Base-by-base conservation (phyloP, 2,113 vertebrate genomes). In the Silurus asotus region DNA sequence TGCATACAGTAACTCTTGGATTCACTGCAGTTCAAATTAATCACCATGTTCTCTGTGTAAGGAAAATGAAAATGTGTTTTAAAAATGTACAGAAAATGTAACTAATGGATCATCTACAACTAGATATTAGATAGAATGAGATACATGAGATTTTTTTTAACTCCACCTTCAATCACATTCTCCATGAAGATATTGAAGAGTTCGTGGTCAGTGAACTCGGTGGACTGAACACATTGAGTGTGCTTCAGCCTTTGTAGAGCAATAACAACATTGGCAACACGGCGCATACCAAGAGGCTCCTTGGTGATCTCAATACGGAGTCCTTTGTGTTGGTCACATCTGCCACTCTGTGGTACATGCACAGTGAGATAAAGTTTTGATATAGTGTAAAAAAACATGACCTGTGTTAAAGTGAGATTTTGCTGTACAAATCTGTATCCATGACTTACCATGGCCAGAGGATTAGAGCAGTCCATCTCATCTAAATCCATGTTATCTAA, bases 121-220 rank as follows among this genome's bases (percentile, higher is more conserved):
- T 37, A 37, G 37, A 37, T 37, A 37, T 37, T 37, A 37, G 15
- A 67, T 64, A 14, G 6, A 45, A 62, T 51, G 23, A 37, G 37
- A 37, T 37, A 37, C 37, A 37, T 37, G 37, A 37, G 37, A 37
- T 37, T 37, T 37, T 20, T 37, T 48, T 20, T 5, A 51, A 5
- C 10, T 4, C 4, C n/a, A 94, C 93, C 93, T 55, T 93, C 83
- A 20, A 94, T 67, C 28, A 92, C 67, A 11, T 75, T 88, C 8
- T 90, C 91, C 61, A 91, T 77, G 83, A 92, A 6, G 55, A 69
- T 49, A 15, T 70, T 80, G 76, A 89, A 86, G 65, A 91, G 77
- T 59, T 90, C 76, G 7, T 80, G 51, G 37, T 89, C 86, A 0
- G 64, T 75, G 56, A 89, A 88, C 72, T 91, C 85, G 0, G 85